These are phyloP conservation scores for Myotis daubentonii DNA, from an alignment of 2,797 vertebrate species.

Conservation along the genomic window DNA sequence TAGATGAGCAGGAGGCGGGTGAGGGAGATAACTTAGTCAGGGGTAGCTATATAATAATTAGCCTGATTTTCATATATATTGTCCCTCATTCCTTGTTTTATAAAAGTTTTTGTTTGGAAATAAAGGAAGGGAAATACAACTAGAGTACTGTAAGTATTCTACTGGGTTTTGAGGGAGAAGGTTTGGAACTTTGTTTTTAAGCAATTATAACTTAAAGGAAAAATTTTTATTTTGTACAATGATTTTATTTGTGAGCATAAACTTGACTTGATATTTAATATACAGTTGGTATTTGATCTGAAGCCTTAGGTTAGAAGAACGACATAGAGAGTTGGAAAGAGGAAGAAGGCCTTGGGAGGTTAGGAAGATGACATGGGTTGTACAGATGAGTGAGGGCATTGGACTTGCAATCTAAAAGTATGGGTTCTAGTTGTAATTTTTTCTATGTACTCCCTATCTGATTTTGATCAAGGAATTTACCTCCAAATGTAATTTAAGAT, in stretches of 20 bases:
- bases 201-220: not conserved
- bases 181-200: constrained; percentile 25
- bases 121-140: not conserved
- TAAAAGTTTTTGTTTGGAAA: not conserved
- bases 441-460: not conserved
- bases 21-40: not conserved
- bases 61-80: not conserved
- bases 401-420: not conserved
- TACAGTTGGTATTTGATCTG: not conserved
- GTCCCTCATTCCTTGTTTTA: not conserved
- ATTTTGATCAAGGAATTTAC: not conserved
- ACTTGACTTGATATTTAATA: not conserved
- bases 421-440: not conserved
- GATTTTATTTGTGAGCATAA: constrained; percentile 28
- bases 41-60: not conserved
- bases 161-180: not conserved
- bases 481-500: not conserved
- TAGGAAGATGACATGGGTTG: not conserved
- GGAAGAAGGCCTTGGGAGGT: not conserved
- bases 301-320: not conserved
- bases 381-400: not conserved
- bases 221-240: not conserved
- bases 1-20: not conserved
- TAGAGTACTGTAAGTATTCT: not conserved
- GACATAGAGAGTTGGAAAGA: not conserved